phyloP scores from a whole-genome alignment of 2,113 vertebrate genomes.

The Neopipo cinnamomea region DNA sequence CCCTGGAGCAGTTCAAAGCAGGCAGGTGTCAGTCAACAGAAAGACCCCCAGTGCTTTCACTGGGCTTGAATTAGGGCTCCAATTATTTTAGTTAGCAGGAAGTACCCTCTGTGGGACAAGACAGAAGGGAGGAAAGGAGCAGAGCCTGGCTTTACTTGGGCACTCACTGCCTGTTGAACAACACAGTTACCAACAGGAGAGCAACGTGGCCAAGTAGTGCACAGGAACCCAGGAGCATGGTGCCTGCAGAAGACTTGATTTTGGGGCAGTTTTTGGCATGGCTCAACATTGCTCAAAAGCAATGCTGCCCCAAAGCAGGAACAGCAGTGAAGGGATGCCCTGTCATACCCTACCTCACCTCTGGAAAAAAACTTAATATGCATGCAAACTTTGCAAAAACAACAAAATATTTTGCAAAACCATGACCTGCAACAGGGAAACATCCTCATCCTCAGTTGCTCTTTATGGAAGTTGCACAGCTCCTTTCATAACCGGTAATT shows the following conservation, averaged over 20 bases:
- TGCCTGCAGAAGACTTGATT: background rate
- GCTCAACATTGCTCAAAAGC: background rate
- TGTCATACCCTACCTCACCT: background rate
- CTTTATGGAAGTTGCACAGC: background rate
- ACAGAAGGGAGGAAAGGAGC: background rate
- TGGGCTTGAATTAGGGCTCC: background rate
- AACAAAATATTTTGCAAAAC: background rate
- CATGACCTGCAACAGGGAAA: background rate
- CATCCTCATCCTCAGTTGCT: background rate
- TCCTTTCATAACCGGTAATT: background rate
- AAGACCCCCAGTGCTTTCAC: background rate
- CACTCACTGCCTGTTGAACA: background rate
- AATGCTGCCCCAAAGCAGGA: background rate
- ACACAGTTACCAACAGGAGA: background rate
- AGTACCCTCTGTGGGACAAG: background rate
- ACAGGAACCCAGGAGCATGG: background rate
- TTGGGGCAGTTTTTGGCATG: background rate
- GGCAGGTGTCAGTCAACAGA: background rate
- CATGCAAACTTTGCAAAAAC: background rate
- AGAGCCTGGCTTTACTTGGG: background rate
- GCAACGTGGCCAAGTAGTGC: accelerated
- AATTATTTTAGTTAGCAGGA: background rate
- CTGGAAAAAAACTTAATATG: background rate
- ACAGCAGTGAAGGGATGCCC: background rate
- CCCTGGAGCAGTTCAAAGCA: background rate